These are phyloP conservation scores for Luperina testacea DNA, from an alignment of 2,888 invertebrate species.

Conservation along the genomic window DNA sequence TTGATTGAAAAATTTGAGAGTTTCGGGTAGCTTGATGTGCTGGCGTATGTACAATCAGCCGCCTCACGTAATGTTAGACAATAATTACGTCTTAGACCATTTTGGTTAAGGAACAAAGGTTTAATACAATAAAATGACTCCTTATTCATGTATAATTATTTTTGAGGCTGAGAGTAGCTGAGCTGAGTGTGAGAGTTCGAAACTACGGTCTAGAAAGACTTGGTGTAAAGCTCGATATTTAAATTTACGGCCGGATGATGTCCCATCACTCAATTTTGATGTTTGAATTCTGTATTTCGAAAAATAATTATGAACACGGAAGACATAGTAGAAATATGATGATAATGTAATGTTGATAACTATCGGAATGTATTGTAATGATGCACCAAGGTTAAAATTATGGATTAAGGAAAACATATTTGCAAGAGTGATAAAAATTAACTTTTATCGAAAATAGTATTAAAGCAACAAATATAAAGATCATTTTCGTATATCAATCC, in stretches of 20 bases:
- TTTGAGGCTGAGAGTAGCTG: background rate
- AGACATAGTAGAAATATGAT: conserved; percentile 3
- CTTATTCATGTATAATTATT: background rate
- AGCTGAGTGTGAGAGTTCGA: background rate
- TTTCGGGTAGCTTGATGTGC: too few relatives aligned
- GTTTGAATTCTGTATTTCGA: too few relatives aligned
- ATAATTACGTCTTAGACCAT: background rate
- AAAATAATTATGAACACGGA: background rate
- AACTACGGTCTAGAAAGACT: background rate
- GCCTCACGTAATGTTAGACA: background rate
- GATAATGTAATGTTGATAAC: conserved; percentile 14
- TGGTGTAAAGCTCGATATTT: background rate
- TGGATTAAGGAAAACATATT: conserved; percentile 15
- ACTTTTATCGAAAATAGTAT: background rate
- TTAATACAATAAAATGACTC: background rate
- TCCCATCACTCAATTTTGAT: background rate
- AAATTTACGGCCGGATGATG: background rate
- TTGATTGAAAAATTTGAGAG: too few relatives aligned
- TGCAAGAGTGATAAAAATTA: background rate
- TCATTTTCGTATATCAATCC: conserved; percentile 62
- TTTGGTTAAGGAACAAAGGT: background rate
- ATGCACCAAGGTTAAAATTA: conserved; percentile 12
- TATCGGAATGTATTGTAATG: conserved; percentile 49
- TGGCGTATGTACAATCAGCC: background rate
- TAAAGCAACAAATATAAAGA: conserved; percentile 21